Evolutionary conservation across 2,797 vertebrate species (phyloP).

Genomic region (Sciurus vulgaris): DNA sequence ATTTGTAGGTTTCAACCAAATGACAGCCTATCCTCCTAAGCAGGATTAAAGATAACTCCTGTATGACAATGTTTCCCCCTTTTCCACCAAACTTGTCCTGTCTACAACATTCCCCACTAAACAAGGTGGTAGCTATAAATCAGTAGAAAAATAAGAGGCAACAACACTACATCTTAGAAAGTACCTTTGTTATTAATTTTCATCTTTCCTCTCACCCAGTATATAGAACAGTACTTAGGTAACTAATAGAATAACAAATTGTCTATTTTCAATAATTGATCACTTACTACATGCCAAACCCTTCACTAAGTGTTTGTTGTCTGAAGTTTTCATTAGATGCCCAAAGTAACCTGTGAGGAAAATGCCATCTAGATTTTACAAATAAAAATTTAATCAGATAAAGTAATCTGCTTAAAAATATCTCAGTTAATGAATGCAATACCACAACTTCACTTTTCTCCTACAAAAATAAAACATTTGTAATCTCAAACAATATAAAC

Average conservation of each 20-base stretch:
- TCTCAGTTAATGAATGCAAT: neutral
- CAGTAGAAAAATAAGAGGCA: neutral
- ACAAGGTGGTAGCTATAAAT: neutral
- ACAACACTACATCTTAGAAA: neutral
- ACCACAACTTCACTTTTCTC: neutral
- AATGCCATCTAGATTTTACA: neutral
- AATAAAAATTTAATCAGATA: constrained; percentile 28
- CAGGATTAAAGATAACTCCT: neutral
- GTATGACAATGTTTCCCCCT: neutral
- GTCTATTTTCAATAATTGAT: neutral
- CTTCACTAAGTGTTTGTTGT: neutral
- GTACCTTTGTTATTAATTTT: neutral
- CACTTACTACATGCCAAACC: neutral
- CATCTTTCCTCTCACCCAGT: neutral
- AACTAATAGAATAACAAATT: neutral
- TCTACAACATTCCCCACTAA: neutral
- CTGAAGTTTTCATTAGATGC: neutral
- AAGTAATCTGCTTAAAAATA: neutral
- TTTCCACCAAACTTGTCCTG: neutral
- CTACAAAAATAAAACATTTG: neutral
- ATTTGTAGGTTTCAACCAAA: neutral
- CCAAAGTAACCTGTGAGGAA: neutral
- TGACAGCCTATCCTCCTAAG: neutral
- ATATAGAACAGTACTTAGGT: neutral
- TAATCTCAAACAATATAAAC: neutral